Evolutionary conservation across 1,140 invertebrate genomes (phyloP), one percentile per base, ranked within the genome.

Genomic region (Andricus grossulariae): DNA sequence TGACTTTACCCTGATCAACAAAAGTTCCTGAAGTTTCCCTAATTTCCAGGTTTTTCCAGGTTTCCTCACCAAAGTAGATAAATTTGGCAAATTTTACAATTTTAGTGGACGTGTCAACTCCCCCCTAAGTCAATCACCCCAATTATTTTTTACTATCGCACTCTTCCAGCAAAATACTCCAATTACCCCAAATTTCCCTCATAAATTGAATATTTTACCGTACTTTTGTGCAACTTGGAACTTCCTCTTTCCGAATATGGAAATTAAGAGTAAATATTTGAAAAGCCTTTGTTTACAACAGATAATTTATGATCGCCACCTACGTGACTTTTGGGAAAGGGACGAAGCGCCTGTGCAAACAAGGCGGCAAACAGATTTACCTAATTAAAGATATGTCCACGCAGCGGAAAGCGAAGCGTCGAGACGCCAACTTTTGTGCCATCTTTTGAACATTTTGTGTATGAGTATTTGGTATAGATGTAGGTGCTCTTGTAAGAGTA

Each of bases 311-410:
- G 5, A n/a, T 18, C 16, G 16, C 39, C 39, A 45, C 10, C 39
- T 45, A 45, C 39, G 39, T 45, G 39, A 45, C 39, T 45, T 54
- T 54, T 54, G 11, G 16, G 10, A 19, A 16, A 54, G 52, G 18
- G 52, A 18, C n/a, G 52, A 80, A 79, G 72, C 51, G 77, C 70
- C 60, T 73, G 75, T 74, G 49, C 82, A 80, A 83, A 79, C 82
- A 80, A 81, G 80, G 80, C 78, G 80, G 76, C 79, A 77, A 79
- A 77, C 82, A 77, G 80, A 76, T 82, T 81, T 80, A 50, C 75
- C 72, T 79, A 82, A 84, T 84, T 81, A 82, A 81, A 80, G 83
- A 73, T n/a, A n/a, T 73, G 71, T 72, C 72, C 71, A 39, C 13
- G 3, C 12, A 66, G 1, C 32, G 57, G 21, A 60, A 60, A 60